phyloP scores from a whole-genome alignment of 2,888 invertebrate species.

The Syrista parreyssii region DNA sequence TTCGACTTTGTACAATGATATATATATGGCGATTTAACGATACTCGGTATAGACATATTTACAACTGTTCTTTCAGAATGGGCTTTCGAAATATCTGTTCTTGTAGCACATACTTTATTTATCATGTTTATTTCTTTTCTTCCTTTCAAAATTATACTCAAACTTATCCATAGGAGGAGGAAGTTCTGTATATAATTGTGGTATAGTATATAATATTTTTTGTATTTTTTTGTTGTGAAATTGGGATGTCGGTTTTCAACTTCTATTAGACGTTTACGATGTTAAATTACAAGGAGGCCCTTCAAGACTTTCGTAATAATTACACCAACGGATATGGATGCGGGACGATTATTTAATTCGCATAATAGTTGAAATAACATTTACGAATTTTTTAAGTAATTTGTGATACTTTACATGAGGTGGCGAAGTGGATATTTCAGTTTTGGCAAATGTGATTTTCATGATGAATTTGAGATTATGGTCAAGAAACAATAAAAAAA shows the following conservation, averaged over 20 bases:
- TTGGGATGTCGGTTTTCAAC: neutral
- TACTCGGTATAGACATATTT: neutral
- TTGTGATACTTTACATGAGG: constrained; percentile 32
- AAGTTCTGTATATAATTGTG: neutral
- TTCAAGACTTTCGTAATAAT: neutral
- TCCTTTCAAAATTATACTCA: neutral
- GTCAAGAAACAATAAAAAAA: constrained; percentile 10
- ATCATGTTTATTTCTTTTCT: neutral
- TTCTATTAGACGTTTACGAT: neutral
- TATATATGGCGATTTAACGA: neutral
- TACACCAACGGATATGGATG: neutral
- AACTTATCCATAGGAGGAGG: neutral
- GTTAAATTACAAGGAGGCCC: neutral
- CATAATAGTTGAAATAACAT: constrained; percentile 30
- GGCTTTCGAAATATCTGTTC: neutral
- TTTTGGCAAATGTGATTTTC: constrained; percentile 15
- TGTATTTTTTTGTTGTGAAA: neutral
- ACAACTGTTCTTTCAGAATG: neutral
- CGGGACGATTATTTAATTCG: constrained; percentile 10
- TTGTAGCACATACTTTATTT: neutral
- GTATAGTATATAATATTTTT: neutral
- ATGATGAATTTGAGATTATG: neutral
- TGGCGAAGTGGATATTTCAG: constrained; percentile 15
- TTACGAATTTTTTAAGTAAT: constrained; percentile 28
- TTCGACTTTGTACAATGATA: constrained; percentile 36